phyloP scores from a whole-genome alignment of 1,140 invertebrate species.

The Diplogasteroides magnus region DNA sequence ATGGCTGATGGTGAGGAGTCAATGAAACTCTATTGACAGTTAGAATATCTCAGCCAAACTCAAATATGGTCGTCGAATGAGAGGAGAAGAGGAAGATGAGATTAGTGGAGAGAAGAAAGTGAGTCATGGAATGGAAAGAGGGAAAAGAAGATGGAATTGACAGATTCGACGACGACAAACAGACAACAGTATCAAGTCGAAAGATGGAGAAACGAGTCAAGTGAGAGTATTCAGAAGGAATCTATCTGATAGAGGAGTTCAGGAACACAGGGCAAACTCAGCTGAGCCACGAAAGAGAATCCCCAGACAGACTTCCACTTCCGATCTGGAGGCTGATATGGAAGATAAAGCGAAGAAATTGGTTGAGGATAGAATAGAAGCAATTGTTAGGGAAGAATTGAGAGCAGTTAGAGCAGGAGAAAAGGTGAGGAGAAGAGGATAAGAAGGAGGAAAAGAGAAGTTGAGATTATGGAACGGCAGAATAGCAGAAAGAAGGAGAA shows the following conservation, averaged over 20 bases:
- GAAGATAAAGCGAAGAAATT: constrained; percentile 6
- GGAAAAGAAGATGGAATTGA: constrained; percentile 12
- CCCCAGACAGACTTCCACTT: not conserved
- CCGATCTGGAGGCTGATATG: not conserved
- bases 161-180: constrained; percentile 1
- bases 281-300: too few species aligned
- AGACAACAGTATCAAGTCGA: not conserved
- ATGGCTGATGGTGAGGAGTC: constrained; percentile 27
- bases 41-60: not conserved
- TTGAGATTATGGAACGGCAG: not conserved
- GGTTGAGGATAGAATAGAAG: constrained; percentile 3
- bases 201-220: not conserved
- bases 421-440: not conserved
- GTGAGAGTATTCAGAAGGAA: constrained; percentile 7
- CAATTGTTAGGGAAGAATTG: constrained; percentile 3
- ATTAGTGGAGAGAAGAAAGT: not conserved
- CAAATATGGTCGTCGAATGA: constrained; percentile 7
- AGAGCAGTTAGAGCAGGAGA: constrained; percentile 13
- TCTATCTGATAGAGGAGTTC: not conserved
- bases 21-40: constrained; percentile 5
- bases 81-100: not conserved
- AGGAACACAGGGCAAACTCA: not conserved
- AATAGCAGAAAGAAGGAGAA: too few species aligned
- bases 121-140: not conserved
- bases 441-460: not conserved